A percentile compares a stretch with the other conserved stretches of the same genome.
These are phyloP conservation scores for Fregetta grallaria DNA, from an alignment of 2,113 vertebrate genomes.

Conservation along the genomic window DNA sequence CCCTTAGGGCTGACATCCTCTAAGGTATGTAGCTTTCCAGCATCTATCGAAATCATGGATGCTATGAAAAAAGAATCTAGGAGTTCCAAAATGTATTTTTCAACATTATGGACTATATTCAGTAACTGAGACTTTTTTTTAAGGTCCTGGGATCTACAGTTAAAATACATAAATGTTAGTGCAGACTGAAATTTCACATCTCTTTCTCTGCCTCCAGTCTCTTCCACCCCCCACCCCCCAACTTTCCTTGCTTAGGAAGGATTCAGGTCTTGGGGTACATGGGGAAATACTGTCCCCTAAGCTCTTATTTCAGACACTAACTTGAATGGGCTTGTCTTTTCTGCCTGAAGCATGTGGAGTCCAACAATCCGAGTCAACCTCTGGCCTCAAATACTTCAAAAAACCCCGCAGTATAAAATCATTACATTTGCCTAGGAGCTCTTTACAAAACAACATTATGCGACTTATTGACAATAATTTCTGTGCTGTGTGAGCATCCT, in stretches of 20 bases:
- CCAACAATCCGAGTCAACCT: background rate
- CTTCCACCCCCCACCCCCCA: background rate
- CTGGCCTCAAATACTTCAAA: background rate
- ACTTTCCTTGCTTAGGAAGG: background rate
- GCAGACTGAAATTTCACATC: background rate
- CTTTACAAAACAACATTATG: background rate
- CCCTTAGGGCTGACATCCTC: background rate
- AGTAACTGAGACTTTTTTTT: background rate
- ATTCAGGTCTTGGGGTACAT: background rate
- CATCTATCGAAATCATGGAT: background rate
- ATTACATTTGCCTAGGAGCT: background rate
- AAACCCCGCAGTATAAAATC: background rate
- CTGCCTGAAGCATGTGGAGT: background rate
- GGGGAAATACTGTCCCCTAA: background rate
- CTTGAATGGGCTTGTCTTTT: background rate
- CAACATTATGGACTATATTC: background rate
- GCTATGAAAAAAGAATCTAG: background rate
- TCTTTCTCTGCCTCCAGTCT: background rate
- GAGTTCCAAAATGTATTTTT: background rate
- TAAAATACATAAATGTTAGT: background rate
- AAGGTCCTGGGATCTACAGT: background rate
- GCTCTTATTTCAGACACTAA: background rate
- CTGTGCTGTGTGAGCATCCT: background rate
- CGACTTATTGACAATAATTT: background rate
- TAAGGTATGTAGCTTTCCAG: background rate